Evolutionary conservation across 2,797 vertebrate species (phyloP).

Genomic region (Myripristis murdjan): DNA sequence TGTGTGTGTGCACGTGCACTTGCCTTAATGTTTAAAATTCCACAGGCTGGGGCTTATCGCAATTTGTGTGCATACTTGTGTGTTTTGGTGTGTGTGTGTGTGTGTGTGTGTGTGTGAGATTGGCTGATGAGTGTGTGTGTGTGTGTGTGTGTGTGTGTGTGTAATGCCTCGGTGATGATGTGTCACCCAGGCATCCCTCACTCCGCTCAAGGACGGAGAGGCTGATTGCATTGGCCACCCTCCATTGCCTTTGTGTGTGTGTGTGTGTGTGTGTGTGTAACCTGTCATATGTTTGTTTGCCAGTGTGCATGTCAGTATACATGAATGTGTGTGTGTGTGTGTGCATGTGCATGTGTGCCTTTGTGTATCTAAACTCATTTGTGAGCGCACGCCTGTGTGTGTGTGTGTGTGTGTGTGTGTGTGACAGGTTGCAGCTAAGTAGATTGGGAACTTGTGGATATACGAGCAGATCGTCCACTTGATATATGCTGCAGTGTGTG

Average conservation of each 20-base stretch:
- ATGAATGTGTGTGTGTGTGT: conserved; percentile 1
- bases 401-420: neutral
- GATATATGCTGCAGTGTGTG: conserved; percentile 1
- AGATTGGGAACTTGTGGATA: conserved; percentile 1
- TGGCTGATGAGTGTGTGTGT: neutral
- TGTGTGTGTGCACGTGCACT: neutral
- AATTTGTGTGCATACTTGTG: neutral
- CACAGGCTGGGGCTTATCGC: neutral
- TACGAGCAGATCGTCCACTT: conserved; percentile 12
- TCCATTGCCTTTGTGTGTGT: conserved; percentile 35
- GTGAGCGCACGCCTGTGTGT: neutral
- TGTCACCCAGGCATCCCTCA: conserved; percentile 75
- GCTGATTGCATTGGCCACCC: conserved; percentile 74
- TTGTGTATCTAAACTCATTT: conserved; percentile 8
- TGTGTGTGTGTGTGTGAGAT: no score
- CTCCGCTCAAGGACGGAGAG: conserved; percentile 76
- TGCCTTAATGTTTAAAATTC: no score
- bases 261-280: conserved; percentile 15
- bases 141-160: conserved; percentile 39
- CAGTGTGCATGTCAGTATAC: conserved; percentile 16
- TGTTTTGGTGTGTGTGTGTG: conserved; percentile 43
- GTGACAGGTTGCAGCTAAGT: conserved; percentile 25
- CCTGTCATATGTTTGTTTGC: conserved; percentile 10
- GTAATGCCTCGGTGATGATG: conserved; percentile 49
- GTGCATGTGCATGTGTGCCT: conserved; percentile 18